Conservation (phyloP, 2,113 vertebrate genomes). For the Abramis brama region DNA sequence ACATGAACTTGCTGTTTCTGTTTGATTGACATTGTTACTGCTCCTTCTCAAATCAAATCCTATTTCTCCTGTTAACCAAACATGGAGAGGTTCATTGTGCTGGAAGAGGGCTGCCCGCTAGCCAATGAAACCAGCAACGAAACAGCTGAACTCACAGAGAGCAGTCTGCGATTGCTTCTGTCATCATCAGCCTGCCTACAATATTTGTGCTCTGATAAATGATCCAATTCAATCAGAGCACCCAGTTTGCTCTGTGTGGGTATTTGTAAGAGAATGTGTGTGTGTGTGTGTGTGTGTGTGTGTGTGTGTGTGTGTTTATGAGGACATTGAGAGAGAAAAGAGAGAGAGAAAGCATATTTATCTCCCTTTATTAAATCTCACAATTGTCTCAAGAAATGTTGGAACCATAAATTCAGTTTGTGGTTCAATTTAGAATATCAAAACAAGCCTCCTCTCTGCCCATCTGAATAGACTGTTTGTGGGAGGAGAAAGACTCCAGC, state of each 20-base stretch:
- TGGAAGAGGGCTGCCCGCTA: slow-evolving; percentile 9
- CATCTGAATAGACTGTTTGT: slow-evolving; percentile 34
- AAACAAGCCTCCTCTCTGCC: slow-evolving; percentile 37
- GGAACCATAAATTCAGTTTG: slow-evolving; percentile 51
- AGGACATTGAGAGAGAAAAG: slow-evolving; percentile 43
- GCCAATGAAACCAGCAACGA: slow-evolving; percentile 37
- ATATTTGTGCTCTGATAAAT: slow-evolving; percentile 57
- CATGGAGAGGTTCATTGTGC: slow-evolving; percentile 42
- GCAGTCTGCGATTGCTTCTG: slow-evolving; percentile 45
- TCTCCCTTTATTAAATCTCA: slow-evolving; percentile 57
- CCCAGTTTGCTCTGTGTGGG: slow-evolving; percentile 31
- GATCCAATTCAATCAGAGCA: slow-evolving; percentile 58
- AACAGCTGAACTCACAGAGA: slow-evolving; percentile 42
- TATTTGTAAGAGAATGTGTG: slow-evolving; percentile 4
- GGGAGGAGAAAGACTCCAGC: slow-evolving; percentile 36
- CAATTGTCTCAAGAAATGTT: slow-evolving; percentile 49
- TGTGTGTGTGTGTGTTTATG: slow-evolving; percentile 38
- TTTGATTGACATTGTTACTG: slow-evolving; percentile 41
- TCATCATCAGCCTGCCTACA: slow-evolving; percentile 38
- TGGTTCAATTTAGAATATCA: slow-evolving; percentile 57
- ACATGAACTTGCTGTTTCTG: slow-evolving; percentile 4
- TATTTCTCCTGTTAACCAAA: slow-evolving; percentile 45
- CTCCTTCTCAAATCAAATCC: slow-evolving; percentile 45
- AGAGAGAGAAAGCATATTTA: slow-evolving; percentile 43
- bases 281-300: neutral